Evolutionary conservation across 2,888 invertebrate species (phyloP), one percentile per base, ranked within the genome.

Genomic region (Phrixothrix hirtus): DNA sequence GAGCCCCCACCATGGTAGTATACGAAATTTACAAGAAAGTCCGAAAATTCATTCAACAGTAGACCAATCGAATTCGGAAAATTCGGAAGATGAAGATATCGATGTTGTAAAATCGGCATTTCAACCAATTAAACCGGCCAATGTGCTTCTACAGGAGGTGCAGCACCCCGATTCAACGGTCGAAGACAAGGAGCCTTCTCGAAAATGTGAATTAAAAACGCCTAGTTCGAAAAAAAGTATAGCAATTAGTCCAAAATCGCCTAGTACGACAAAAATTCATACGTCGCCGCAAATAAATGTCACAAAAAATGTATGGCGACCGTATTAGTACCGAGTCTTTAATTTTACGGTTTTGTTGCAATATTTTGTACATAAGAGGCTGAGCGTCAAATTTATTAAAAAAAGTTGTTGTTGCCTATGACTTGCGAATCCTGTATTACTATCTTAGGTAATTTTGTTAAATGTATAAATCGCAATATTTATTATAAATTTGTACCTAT

Each of bases 81-180:
- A 77, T 36, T 81, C 83, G 2, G 86, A 86, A 35, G 87, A 87
- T 51, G 87, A 87, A 66, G 84, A 84, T 47, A 87, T 87, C 63
- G 88, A 87, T 66, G 88, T 88, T 14, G 88, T 88, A 0, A 86
- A 85, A 64, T 88, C 88, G 0, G 88, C 88, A 1, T 88, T 87
- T 73, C 84, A 85, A 37, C 86, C 87, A 13, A 84, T 85, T 42
- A 77, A 81, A 57, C 81, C 83, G 0, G 83, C 82, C 52, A 83
- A 79, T 61, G 75, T 82, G 1, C 77, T 81, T 58, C 67, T 83
- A 17, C 81, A 81, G 55, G 74, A 75, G 55, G 67, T 73, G 11
- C 81, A 82, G 61, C 82, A 82, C 42, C 82, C 84, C 0, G 83
- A 85, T 69, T 80, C 85, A 6, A 80, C 82, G 12, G 79, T 83